Conservation (phyloP, 35 echinoderm and acorn worm genomes). For the Ophioderma brevispina region DNA sequence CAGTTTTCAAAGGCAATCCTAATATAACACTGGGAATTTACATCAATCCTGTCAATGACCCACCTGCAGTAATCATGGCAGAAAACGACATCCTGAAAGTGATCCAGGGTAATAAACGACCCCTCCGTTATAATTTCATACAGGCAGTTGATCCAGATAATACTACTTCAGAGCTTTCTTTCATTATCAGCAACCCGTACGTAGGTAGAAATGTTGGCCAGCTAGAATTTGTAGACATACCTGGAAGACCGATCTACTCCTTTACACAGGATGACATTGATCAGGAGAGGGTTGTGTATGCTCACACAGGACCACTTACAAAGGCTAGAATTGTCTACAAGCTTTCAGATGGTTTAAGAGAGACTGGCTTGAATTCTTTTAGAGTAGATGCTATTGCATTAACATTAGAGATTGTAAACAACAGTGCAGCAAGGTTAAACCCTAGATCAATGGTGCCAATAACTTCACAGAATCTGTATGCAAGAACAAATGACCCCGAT, state of each 20-base stretch:
- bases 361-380: constrained; percentile 76
- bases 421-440: constrained; percentile 57
- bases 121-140: constrained; percentile 41
- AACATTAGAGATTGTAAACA: constrained; percentile 55
- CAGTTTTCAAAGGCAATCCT: constrained; percentile 27
- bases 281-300: constrained; percentile 60
- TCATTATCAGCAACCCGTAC: constrained; percentile 63
- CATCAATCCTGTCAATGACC: constrained; percentile 86
- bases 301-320: constrained; percentile 65
- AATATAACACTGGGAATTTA: constrained; percentile 58
- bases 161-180: constrained; percentile 40
- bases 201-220: constrained; percentile 73
- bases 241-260: constrained; percentile 19
- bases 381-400: constrained; percentile 77
- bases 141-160: constrained; percentile 82
- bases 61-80: constrained; percentile 71
- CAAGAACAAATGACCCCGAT: constrained; percentile 76
- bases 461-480: constrained; percentile 39
- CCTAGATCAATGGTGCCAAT: constrained; percentile 56
- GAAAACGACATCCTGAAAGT: constrained; percentile 73
- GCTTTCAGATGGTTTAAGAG: constrained; percentile 63
- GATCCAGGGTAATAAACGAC: constrained; percentile 56
- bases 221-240: constrained; percentile 54
- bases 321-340: constrained; percentile 85
- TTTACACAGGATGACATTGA: constrained; percentile 95